Base-by-base conservation (phyloP, 2,888 invertebrate species). In the Bruchidius siliquastri region DNA sequence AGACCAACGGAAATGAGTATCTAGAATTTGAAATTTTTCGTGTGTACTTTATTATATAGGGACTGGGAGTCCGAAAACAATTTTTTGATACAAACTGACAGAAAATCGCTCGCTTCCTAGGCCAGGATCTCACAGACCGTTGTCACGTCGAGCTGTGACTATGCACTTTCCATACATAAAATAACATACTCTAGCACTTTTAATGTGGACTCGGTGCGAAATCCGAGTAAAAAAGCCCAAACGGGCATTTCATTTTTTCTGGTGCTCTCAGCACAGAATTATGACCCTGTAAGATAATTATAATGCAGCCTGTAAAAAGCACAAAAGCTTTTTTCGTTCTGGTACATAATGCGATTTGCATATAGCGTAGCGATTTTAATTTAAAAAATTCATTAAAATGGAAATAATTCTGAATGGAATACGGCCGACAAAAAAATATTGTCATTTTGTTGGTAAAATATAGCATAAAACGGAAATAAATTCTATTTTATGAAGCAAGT, bases 401-500 rank as follows among this genome's bases (percentile, higher is more conserved):
- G 77, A 80, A 81, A 81, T 81, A 78, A 79, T 78, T 81, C 77
- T 76, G 76, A 77, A 77, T 75, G 76, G 78, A 79, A 49, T 49
- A 49, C 49, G 49, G 49, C 49, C 49, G 13, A 13, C 49, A 49
- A 49, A 49, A 49, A 81, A 80, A 80, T 79, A 80, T 80, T 80
- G 79, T 79, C 79, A 78, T 80, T 80, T 78, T 78, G 78, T 77
- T 74, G 77, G 78, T 76, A 77, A 80, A 80, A 80, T 80, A 79
- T 76, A 74, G 79, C 79, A 75, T 74, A 70, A 77, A 80, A 79
- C 79, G 79, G 76, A 78, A 82, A 84, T 82, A 83, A 84, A 84
- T 83, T 83, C 81, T 80, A 81, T 82, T 83, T 83, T 81, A 82
- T 83, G 82, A 82, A 83, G 83, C 82, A 82, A 82, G 80, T 81